A percentile compares a stretch with the other conserved stretches of the same genome.
Conservation (phyloP, 2,113 vertebrate genomes). For the Ictidomys tridecemlineatus region DNA sequence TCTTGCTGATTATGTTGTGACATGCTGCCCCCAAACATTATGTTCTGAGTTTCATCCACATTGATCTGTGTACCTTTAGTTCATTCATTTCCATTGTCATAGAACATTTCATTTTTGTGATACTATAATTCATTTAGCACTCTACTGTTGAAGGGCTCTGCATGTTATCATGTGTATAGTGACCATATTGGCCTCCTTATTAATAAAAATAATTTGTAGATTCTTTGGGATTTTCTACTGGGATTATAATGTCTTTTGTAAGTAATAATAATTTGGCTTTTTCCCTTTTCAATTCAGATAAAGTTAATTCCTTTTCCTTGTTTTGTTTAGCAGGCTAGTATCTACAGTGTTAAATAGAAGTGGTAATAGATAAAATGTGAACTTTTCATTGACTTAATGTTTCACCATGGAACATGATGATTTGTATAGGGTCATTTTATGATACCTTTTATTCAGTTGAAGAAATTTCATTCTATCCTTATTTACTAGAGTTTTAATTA, state of each 20-base stretch:
- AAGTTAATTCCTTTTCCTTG: slow-evolving; percentile 12
- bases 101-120: slow-evolving; percentile 14
- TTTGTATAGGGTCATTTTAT: not conserved
- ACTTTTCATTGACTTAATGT: not conserved
- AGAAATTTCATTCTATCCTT: not conserved
- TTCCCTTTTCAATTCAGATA: slow-evolving; percentile 12
- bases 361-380: not conserved
- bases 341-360: not conserved
- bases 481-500: slow-evolving; percentile 46
- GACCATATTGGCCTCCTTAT: slow-evolving; percentile 9
- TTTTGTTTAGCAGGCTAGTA: not conserved
- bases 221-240: slow-evolving; percentile 1
- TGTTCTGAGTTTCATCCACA: not conserved
- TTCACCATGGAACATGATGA: not conserved
- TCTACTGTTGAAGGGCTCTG: not conserved
- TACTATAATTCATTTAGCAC: not conserved
- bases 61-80: slow-evolving; percentile 35
- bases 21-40: slow-evolving; percentile 2
- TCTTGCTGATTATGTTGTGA: slow-evolving; percentile 9
- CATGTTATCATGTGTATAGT: not conserved
- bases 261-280: not conserved
- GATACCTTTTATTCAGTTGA: not conserved
- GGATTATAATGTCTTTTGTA: slow-evolving; percentile 30
- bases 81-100: not conserved
- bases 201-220: slow-evolving; percentile 51